Evolutionary conservation across 2,888 invertebrate genomes (phyloP).

Genomic region (Phaonia tiefii): DNA sequence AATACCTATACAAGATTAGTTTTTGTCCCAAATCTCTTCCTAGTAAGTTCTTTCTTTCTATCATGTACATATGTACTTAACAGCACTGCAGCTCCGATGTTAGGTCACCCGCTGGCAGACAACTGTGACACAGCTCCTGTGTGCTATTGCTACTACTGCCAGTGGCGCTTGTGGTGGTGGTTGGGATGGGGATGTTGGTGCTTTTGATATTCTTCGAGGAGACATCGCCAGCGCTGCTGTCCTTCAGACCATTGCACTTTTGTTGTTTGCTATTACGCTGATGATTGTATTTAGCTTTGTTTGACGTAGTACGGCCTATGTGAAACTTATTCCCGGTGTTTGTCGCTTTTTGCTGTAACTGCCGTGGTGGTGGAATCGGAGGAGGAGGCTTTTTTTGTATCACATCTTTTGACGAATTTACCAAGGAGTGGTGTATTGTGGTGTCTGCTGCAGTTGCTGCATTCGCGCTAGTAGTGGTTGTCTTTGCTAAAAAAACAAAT

Average conservation of each 20-base stretch:
- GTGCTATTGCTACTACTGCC: slow-evolving; percentile 25
- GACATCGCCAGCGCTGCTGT: slow-evolving; percentile 26
- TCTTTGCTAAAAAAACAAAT: slow-evolving; percentile 64
- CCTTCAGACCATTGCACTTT: slow-evolving; percentile 25
- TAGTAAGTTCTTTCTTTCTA: slow-evolving; percentile 52
- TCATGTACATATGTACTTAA: slow-evolving; percentile 8
- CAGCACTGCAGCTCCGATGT: slow-evolving; percentile 63
- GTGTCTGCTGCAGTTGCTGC: slow-evolving; percentile 20
- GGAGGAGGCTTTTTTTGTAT: slow-evolving; percentile 53
- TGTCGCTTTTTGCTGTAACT: slow-evolving; percentile 21
- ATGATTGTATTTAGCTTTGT: slow-evolving; percentile 62
- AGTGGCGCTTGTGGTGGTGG: slow-evolving; percentile 33
- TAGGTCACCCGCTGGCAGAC: slow-evolving; percentile 56
- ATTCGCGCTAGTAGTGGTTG: slow-evolving; percentile 22
- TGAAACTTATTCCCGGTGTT: slow-evolving; percentile 18
- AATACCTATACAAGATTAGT: slow-evolving; percentile 38
- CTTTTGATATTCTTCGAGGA: slow-evolving; percentile 38
- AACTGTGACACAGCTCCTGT: slow-evolving; percentile 52
- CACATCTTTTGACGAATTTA: slow-evolving; percentile 61
- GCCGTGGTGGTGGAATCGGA: slow-evolving; percentile 17
- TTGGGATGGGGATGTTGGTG: slow-evolving; percentile 30
- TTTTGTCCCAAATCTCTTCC: slow-evolving; percentile 22
- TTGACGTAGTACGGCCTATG: slow-evolving; percentile 35
- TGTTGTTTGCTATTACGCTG: slow-evolving; percentile 41
- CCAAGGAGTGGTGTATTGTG: slow-evolving; percentile 45